Evolutionary conservation across 1,140 invertebrate species (phyloP), one percentile per base, ranked within the genome.

Genomic region (Batillaria attramentaria): DNA sequence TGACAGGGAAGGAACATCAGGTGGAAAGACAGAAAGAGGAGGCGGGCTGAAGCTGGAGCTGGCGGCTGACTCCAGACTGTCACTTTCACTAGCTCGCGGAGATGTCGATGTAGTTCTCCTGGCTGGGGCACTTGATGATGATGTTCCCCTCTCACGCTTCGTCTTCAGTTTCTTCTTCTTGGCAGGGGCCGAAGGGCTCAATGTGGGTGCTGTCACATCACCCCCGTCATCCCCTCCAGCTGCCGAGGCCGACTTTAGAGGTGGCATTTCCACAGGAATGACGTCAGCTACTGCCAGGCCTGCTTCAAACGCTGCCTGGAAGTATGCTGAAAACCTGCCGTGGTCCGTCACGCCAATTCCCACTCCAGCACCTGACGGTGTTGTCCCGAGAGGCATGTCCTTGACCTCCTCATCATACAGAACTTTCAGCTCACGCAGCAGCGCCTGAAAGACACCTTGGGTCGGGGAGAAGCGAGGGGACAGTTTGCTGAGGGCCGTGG

Each of bases 151-250:
- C 41, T 90, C 89, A 33, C 87, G 77, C 70, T 89, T 90, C 8
- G 87, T 84, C 77, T 90, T 91, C 10, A 90, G 69, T 74, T 91
- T 91, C 81, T 90, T 91, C 77, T 88, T 85, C 72, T 89, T 90
- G 42, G 82, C 82, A 16, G 74, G 24, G 83, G 83, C 78, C 16
- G 84, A 60, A 33, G 82, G 62, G 42, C 66, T 70, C 3, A 72
- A 5, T 43, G 80, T 81, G 18, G 83, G 77, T 65, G 83, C 73
- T 66, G 85, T 73, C 20, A 73, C 74, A 2, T 28, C 31, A 3
- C 18, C 57, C 3, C 60, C 41, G 6, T 81, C 79, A 43, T 84
- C 83, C 33, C 80, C 70, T 28, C 65, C 28, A 1, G 79, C 54
- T 33, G 78, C 69, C 24, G 83, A 68, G 10, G 80, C 41, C 35